A percentile compares a stretch with the other conserved stretches of the same genome.
These are phyloP conservation scores for Lucinisca nassula DNA, from an alignment of 2,888 invertebrate genomes.

Conservation along the genomic window DNA sequence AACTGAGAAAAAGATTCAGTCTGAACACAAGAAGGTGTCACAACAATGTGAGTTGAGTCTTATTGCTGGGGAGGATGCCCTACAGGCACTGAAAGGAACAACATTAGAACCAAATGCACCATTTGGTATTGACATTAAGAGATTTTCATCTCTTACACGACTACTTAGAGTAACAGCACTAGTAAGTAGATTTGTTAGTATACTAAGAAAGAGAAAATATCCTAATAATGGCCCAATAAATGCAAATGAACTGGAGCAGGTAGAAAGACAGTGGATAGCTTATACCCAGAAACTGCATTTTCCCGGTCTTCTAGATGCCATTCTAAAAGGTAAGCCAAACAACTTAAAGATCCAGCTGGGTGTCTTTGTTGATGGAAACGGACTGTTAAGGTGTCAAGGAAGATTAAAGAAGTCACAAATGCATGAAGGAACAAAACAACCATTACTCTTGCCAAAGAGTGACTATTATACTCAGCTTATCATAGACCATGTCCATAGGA, in stretches of 20 bases:
- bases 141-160: conserved; percentile 29
- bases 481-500: conserved; percentile 4
- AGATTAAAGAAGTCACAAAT: conserved; percentile 17
- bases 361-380: conserved; percentile 2
- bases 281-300: conserved; percentile 13
- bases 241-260: conserved; percentile 16
- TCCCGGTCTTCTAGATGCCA: background rate
- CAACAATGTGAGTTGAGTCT: background rate
- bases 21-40: background rate
- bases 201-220: background rate
- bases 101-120: background rate
- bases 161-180: conserved; percentile 46
- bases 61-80: background rate
- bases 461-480: background rate
- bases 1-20: background rate
- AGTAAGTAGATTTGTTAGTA: conserved; percentile 18
- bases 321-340: background rate
- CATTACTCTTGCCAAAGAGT: conserved; percentile 19
- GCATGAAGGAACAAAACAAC: conserved; percentile 16
- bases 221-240: background rate
- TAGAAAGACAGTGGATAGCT: conserved; percentile 39
- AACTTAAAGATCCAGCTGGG: background rate
- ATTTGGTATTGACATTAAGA: conserved; percentile 25
- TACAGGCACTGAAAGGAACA: background rate
- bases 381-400: conserved; percentile 21